Conservation (phyloP, 2,113 vertebrate species). For the Cacatua alba region DNA sequence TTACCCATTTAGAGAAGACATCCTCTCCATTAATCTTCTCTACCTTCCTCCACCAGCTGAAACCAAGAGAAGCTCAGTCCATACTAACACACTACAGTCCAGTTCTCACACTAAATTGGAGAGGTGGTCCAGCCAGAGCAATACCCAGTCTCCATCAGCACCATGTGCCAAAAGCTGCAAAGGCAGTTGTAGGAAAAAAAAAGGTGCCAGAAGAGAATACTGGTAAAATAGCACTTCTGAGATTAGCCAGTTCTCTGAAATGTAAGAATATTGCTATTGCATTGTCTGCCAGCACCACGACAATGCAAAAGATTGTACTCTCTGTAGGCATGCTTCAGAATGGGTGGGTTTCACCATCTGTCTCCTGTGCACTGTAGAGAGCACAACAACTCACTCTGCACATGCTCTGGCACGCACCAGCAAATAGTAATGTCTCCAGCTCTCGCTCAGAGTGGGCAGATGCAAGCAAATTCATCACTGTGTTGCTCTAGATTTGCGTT, state of each 20-base stretch:
- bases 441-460: slow-evolving; percentile 7
- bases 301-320: not conserved
- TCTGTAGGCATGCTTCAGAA: not conserved
- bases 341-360: slow-evolving; percentile 60
- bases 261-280: not conserved
- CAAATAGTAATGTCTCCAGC: not conserved
- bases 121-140: not conserved
- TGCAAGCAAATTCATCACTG: not conserved
- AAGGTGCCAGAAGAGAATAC: not conserved
- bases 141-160: not conserved
- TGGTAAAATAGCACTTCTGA: not conserved
- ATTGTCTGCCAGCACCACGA: not conserved
- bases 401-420: slow-evolving; percentile 20
- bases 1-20: not conserved
- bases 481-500: not conserved
- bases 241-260: not conserved
- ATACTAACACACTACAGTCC: not conserved
- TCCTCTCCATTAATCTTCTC: not conserved
- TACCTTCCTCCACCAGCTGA: not conserved
- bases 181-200: not conserved
- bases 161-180: not conserved
- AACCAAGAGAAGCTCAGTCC: not conserved
- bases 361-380: slow-evolving; percentile 1
- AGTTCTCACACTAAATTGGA: not conserved
- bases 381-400: slow-evolving; percentile 35